A percentile compares a stretch with the other conserved stretches of the same genome.
Evolutionary conservation across 2,797 vertebrate species (phyloP).

Genomic region (Myioborus melanocephalus): DNA sequence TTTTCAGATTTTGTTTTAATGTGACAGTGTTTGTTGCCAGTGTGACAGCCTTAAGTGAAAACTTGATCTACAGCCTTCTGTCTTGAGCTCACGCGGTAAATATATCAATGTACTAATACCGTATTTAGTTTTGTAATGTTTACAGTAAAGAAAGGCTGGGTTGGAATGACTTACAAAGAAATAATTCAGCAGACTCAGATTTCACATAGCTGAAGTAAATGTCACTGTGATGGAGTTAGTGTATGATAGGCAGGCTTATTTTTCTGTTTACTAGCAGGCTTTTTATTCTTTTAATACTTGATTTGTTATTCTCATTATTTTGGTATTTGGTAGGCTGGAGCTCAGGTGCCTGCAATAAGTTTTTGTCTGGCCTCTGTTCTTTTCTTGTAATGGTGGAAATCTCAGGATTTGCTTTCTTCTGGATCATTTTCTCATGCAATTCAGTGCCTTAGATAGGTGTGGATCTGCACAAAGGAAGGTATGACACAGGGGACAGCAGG

Average conservation of each 20-base stretch:
- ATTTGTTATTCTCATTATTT: background rate
- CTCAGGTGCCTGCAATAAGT: background rate
- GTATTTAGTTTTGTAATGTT: background rate
- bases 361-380: background rate
- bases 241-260: background rate
- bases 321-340: background rate
- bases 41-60: background rate
- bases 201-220: background rate
- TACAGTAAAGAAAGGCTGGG: background rate
- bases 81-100: background rate
- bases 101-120: background rate
- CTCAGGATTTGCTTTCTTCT: background rate
- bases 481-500: background rate
- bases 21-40: background rate
- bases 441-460: background rate
- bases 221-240: background rate
- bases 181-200: background rate
- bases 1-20: background rate
- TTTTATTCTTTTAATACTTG: background rate
- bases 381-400: background rate
- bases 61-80: background rate
- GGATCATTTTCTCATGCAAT: background rate
- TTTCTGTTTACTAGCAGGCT: background rate
- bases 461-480: background rate
- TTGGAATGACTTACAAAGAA: background rate